phyloP scores from a whole-genome alignment of 2,113 vertebrate species.

The Ctenodactylus gundi region DNA sequence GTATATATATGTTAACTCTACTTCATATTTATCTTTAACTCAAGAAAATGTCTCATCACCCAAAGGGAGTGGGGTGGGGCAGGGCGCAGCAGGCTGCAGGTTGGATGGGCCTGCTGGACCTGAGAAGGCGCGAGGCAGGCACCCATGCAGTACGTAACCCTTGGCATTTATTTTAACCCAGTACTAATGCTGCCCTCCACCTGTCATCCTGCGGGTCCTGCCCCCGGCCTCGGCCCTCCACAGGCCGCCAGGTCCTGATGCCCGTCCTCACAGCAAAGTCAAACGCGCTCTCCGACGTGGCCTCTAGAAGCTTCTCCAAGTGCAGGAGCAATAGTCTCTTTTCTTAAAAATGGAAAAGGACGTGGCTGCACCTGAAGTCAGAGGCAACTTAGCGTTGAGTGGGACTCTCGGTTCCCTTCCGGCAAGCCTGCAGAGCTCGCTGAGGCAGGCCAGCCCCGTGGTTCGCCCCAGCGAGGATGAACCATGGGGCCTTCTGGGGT shows the following conservation, averaged over 20 bases:
- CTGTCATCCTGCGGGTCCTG: too few species aligned
- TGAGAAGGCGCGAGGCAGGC: background rate
- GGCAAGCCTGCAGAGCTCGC: background rate
- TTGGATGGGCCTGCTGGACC: too few species aligned
- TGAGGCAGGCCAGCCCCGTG: fast-evolving
- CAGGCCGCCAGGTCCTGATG: background rate
- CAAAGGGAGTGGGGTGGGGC: too few species aligned
- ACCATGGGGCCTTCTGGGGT: background rate
- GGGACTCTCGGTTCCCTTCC: fast-evolving
- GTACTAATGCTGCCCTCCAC: background rate
- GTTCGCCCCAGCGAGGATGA: background rate
- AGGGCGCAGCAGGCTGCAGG: too few species aligned
- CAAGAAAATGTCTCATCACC: too few species aligned
- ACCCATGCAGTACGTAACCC: fast-evolving
- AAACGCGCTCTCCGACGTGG: background rate
- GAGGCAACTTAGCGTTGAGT: fast-evolving
- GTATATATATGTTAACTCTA: too few species aligned
- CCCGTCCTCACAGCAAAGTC: background rate
- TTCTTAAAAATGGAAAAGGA: background rate
- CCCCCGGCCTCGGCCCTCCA: background rate
- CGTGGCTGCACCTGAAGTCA: background rate
- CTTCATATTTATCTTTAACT: too few species aligned
- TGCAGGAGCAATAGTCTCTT: background rate
- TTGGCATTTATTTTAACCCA: background rate
- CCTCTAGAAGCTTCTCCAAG: background rate